Base-by-base conservation (phyloP, 2,797 vertebrate genomes). In the Eulemur mongoz region DNA sequence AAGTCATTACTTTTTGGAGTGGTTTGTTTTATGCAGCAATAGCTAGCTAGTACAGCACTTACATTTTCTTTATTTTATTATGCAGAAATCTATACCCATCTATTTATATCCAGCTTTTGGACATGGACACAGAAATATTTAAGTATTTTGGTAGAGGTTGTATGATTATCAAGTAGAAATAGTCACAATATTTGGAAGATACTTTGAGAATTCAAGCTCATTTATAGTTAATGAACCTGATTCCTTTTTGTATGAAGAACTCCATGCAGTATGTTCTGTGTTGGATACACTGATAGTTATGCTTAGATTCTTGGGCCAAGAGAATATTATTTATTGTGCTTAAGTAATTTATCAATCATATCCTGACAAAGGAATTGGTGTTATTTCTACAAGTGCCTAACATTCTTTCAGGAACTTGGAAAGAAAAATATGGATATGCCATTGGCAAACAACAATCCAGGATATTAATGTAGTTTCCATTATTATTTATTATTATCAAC, bases 181-280 rank as follows among this genome's bases (percentile, higher is more conserved):
- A 72, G 15, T 79, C 45, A 59, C 32, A 48, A 90, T 50, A 25
- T 79, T 84, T 86, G 89, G 43, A 86, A 70, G 45, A 81, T 27
- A 50, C 11, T 89, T 94, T 88, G 48, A 94, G 35, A 93, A 83
- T 52, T 93, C 35, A 63, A 92, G 52, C 20, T 72, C 92, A 88
- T 82, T 89, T 83, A 70, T 10, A 82, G 45, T n/a, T 18, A 88
- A 78, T 85, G 27, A 96, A 48, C 1, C n/a, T n/a, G 22, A 59
- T 38, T 59, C 79, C 67, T 86, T 57, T 61, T 20, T 22, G 4
- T 20, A 88, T 43, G 76, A 91, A 40, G 11, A 92, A 88, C 25
- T 84, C 25, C n/a, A 35, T 76, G 38, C 54, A 11, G 25, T 67
- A 48, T 20, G 27, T 30, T 32, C n/a, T 54, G 14, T 87, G n/a